These are phyloP conservation scores for Daktulosphaira vitifoliae DNA, from an alignment of 1,140 invertebrate species.

Conservation along the genomic window DNA sequence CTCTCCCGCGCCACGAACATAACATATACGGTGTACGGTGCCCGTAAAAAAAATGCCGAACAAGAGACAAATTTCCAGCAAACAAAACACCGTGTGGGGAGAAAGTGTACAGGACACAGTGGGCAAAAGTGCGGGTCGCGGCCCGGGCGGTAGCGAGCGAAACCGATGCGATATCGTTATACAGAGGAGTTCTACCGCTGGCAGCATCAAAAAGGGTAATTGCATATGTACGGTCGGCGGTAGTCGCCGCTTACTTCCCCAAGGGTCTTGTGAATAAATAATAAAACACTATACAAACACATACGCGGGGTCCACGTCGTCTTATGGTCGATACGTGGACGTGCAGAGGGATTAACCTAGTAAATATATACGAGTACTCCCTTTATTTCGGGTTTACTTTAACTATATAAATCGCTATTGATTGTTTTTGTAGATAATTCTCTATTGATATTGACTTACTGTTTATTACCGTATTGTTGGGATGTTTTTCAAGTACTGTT, in stretches of 20 bases:
- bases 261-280: conserved; percentile 31
- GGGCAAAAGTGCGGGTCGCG: not conserved
- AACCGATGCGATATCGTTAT: no score
- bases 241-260: not conserved
- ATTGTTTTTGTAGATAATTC: no score
- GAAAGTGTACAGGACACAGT: not conserved
- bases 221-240: not conserved
- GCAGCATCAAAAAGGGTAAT: conserved; percentile 28
- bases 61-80: conserved; percentile 20
- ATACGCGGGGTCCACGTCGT: not conserved
- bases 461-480: no score
- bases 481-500: no score
- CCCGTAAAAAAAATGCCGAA: not conserved
- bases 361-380: no score
- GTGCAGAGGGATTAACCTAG: no score
- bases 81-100: not conserved
- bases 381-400: no score
- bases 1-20: not conserved
- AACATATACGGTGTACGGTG: not conserved
- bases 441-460: no score
- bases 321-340: not conserved
- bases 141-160: no score
- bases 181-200: not conserved
- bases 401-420: no score
- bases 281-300: conserved; percentile 8